Evolutionary conservation across 1,140 invertebrate species (phyloP).

Genomic region (Ips typographus): DNA sequence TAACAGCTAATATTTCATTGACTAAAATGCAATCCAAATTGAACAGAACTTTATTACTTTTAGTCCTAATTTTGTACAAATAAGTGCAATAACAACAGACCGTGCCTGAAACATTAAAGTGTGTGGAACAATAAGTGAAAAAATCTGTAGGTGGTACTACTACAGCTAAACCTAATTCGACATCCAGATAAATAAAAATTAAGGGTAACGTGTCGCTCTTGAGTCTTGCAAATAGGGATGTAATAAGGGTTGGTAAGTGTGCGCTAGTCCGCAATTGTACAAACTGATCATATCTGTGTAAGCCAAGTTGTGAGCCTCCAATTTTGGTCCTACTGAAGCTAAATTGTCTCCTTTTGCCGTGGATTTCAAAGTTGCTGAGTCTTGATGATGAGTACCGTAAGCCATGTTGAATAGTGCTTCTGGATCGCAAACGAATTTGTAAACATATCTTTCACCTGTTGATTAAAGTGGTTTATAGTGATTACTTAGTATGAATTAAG

Average conservation of each 20-base stretch:
- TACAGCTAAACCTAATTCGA: too few species aligned
- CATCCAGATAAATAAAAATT: neutral
- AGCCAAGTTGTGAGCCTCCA: constrained; percentile 48
- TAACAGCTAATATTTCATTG: too few species aligned
- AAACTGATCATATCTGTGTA: constrained; percentile 53
- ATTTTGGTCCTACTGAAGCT: constrained; percentile 38
- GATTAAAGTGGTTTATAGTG: constrained; percentile 46
- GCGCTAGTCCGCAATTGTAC: constrained; percentile 50
- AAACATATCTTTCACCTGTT: constrained; percentile 89
- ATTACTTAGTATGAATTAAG: neutral
- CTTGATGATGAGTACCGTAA: constrained; percentile 51
- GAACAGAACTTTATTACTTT: too few species aligned
- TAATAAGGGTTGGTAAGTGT: constrained; percentile 49
- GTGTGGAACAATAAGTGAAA: too few species aligned
- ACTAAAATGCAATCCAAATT: too few species aligned
- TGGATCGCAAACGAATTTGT: constrained; percentile 94
- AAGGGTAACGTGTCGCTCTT: constrained; percentile 18
- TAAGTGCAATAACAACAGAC: too few species aligned
- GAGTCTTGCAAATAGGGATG: constrained; percentile 49
- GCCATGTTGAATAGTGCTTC: constrained; percentile 91
- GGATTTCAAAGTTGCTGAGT: constrained; percentile 24
- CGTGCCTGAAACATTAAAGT: too few species aligned
- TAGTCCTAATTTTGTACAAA: too few species aligned
- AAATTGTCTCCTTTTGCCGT: constrained; percentile 40
- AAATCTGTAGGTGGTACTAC: too few species aligned